Base-by-base conservation (phyloP, 2,797 vertebrate genomes). In the Arrhamphus sclerolepis region DNA sequence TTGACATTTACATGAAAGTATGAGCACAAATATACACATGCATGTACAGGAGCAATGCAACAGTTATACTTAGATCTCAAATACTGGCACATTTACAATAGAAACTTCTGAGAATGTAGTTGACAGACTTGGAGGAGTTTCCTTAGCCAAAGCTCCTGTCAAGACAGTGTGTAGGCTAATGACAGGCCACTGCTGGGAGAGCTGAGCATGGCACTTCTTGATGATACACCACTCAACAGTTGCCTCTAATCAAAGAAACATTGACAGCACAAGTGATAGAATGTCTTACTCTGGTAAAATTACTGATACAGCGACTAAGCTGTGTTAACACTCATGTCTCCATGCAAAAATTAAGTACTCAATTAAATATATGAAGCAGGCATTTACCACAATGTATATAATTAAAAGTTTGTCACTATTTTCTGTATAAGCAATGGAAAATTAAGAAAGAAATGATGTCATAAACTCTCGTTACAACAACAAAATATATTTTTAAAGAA, bases 71-170 rank as follows among this genome's bases (percentile, higher is more conserved):
- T 62, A 56, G 50, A 62, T 73, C 70, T 44, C 46, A 77, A 80
- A 81, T 67, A 83, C 51, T 77, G 70, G 63, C 66, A 73, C 62
- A 50, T 78, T 79, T 72, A 84, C 82, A 89, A 89, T 80, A 61
- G 77, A 83, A 84, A 87, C 77, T 83, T 86, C 62, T 79, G 56
- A 71, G 49, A 51, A 57, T 49, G 50, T 53, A 26, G 71, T 68
- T 88, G 83, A 87, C 86, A 77, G 80, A 87, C 80, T 78, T 78
- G 55, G 80, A 82, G 82, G 76, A 85, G 81, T 82, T 80, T 78
- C 74, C 74, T 77, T 69, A 84, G 87, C 86, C 89, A 90, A 89
- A 87, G 77, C 48, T 52, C 61, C 74, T 85, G 87, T 85, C 86
- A 82, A 76, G 81, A 71, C 50, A 72, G 60, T 48, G 59, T 78